Base-by-base conservation (phyloP, 2,888 invertebrate genomes). In the Eudemis profundana region DNA sequence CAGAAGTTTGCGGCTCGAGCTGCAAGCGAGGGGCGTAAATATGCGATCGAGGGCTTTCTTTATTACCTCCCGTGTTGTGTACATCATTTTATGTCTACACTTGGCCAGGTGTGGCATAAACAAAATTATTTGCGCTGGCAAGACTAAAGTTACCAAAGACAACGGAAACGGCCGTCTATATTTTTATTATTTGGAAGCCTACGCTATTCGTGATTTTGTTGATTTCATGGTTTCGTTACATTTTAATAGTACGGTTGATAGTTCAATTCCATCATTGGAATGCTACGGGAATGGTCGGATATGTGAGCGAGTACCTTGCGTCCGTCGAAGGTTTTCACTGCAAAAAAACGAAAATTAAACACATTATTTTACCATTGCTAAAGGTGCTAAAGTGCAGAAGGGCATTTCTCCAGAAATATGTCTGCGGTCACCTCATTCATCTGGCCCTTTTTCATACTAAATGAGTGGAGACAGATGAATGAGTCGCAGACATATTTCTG, bases 261-360 rank as follows among this genome's bases (percentile, higher is more conserved):
- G 23, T 15, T 53, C 44, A 19, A 29, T 42, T 36, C 49, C 47
- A 51, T 29, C 33, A 46, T 15, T 51, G 27, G 38, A 53, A 59
- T 60, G 56, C 61, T 67, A 61, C 69, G 67, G 71, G 67, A 70
- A 65, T 70, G 74, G 70, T 73, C 77, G 71, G 78, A 84, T 85
- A 85, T 85, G 85, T 84, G 70, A 75, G 74, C 70, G 69, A 70
- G 61, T 71, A 68, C 68, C 68, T 59, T 56, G 27, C 27, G 66
- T 42, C 7, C 49, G 21, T 17, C 23, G 4, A 23, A 47, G 63
- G 44, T 44, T 66, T 72, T 80, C 78, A 85, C 83, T 84, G 79
- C 7, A 80, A 83, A 69, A 64, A 68, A 64, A 69, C 29, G 10
- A 4, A 10, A 3, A 15, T 5, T 2, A 40, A 14, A 14, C 5